Percentiles rank a stretch among this genome's conserved stretches.
phyloP scores from a whole-genome alignment of 2,797 vertebrate genomes.

The Acanthurus tractus region DNA sequence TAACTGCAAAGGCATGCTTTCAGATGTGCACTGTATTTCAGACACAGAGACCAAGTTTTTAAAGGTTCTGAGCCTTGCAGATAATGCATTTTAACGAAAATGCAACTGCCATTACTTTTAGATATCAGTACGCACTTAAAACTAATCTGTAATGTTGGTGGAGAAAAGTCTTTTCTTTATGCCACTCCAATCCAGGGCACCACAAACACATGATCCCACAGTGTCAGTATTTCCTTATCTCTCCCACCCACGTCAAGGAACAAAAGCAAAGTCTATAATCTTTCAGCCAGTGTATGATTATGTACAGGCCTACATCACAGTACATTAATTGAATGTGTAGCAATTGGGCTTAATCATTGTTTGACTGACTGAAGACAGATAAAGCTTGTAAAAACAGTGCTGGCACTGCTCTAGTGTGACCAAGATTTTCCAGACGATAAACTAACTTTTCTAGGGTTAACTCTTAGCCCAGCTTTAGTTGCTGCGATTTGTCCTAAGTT shows the following conservation, averaged over 20 bases:
- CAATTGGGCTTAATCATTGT: background rate
- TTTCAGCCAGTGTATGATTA: background rate
- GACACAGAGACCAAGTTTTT: background rate
- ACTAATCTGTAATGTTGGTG: background rate
- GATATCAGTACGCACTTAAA: background rate
- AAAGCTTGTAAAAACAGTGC: background rate
- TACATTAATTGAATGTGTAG: background rate
- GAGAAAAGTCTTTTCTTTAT: constrained; percentile 3
- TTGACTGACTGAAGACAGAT: background rate
- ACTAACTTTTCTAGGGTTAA: background rate
- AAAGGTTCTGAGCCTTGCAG: background rate
- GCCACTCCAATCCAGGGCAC: background rate
- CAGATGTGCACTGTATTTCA: background rate
- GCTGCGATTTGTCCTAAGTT: constrained; percentile 23
- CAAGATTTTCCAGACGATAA: background rate
- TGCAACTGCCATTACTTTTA: background rate
- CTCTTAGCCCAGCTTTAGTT: constrained; percentile 7
- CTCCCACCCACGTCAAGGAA: constrained; percentile 9
- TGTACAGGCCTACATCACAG: background rate
- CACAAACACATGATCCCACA: background rate
- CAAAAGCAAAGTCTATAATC: background rate
- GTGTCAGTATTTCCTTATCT: background rate
- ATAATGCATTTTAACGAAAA: background rate
- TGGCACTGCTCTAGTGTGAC: background rate
- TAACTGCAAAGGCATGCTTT: constrained; percentile 25